Evolutionary conservation across 2,888 invertebrate species (phyloP), one percentile per base, ranked within the genome.

Genomic region (Tetanocera ferruginea): DNA sequence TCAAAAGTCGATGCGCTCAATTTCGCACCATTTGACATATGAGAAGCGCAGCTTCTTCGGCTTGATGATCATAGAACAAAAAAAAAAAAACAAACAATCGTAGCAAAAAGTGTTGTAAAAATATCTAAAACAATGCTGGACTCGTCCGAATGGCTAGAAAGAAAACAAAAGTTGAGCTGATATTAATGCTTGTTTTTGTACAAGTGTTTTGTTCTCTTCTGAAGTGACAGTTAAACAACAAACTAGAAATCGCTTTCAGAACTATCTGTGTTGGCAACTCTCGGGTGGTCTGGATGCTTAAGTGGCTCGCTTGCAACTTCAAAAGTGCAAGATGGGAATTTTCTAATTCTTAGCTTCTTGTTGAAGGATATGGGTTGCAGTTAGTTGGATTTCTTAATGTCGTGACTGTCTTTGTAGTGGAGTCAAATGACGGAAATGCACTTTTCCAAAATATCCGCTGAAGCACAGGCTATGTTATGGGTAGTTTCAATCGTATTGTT

Each of bases 171-270:
- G 23, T 43, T 23, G 43, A 67, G 14, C 11, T 67, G 67, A 67
- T 43, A 23, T 67, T 64, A 31, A 62, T 64, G 25, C 14, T 19
- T 75, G 37, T 52, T 64, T 14, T 34, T 51, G 31, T 51, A 66
- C 66, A 49, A 75, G 52, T 49, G 75, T 55, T 25, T 75, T 67
- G 76, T 57, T 76, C n/a, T 70, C 28, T 11, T 28, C 25, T 5
- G 3, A 8, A 28, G 25, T 70, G 25, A 28, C 49, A 67, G 23
- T 43, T 14, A 19, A 17, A 23, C 43, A 23, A 67, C 62, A 62
- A 62, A 62, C 8, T 31, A 11, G 55, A 5, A 19, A 55, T 55
- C 2, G 8, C 55, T 55, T 55, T 9, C 31, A 28, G 64, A 5
- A 14, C n/a, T 17, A 31, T 17, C 28, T 34, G 34, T 28, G 31